Evolutionary conservation across 2,797 vertebrate species (phyloP).

Genomic region (Phoebastria nigripes): DNA sequence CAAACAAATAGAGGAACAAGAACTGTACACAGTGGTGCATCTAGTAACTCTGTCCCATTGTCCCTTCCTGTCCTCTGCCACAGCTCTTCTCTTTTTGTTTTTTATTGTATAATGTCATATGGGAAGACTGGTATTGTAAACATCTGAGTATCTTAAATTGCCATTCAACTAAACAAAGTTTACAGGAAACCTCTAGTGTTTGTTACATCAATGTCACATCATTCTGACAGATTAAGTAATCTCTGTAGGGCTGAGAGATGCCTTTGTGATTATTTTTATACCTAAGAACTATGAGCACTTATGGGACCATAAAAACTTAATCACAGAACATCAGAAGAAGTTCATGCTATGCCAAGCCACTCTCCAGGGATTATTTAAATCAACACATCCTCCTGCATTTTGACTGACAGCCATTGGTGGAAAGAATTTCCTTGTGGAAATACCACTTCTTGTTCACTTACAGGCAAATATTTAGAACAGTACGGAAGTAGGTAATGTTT

Average conservation of each 20-base stretch:
- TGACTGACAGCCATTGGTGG: not conserved
- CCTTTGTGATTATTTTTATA: not conserved
- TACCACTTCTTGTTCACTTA: not conserved
- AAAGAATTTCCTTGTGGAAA: not conserved
- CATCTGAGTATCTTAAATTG: not conserved
- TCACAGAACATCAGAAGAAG: not conserved
- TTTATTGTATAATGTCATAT: not conserved
- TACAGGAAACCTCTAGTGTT: not conserved
- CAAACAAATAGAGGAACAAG: not conserved
- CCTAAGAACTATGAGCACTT: not conserved
- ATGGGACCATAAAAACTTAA: not conserved
- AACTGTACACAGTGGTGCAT: not conserved
- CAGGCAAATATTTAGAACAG: not conserved
- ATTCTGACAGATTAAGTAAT: not conserved
- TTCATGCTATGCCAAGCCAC: not conserved
- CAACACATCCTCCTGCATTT: not conserved
- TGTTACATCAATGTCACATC: not conserved
- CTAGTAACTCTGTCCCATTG: not conserved
- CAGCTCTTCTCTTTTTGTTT: not conserved
- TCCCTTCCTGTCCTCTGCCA: not conserved
- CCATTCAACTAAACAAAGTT: not conserved
- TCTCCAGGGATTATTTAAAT: not conserved
- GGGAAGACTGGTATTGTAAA: not conserved
- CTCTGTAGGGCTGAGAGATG: not conserved
- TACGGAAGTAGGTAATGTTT: not conserved